Evolutionary conservation across 2,888 invertebrate genomes (phyloP).

Genomic region (Cryptophagus acutangulus): DNA sequence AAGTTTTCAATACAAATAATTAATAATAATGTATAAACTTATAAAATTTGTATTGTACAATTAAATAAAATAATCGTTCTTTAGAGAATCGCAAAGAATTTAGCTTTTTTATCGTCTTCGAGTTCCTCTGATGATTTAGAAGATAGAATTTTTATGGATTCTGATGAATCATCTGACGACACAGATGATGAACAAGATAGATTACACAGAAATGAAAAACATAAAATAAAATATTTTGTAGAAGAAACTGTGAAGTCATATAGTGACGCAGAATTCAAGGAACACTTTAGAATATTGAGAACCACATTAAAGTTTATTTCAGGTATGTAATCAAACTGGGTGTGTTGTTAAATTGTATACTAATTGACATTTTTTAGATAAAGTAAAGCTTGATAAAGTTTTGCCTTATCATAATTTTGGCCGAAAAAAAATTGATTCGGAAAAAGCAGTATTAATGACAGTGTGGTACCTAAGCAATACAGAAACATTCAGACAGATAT

Average conservation of each 20-base stretch:
- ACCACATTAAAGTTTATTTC: slow-evolving; percentile 11
- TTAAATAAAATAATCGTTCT: too few relatives aligned
- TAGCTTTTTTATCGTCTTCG: too few relatives aligned
- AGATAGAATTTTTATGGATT: too few relatives aligned
- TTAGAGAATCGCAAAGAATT: too few relatives aligned
- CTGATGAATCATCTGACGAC: too few relatives aligned
- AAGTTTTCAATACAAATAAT: too few relatives aligned
- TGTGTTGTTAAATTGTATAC: background rate
- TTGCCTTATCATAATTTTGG: slow-evolving; percentile 15
- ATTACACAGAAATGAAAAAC: too few relatives aligned
- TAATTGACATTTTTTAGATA: slow-evolving; percentile 13
- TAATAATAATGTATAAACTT: too few relatives aligned
- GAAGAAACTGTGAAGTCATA: slow-evolving; percentile 10
- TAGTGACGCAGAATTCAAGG: slow-evolving; percentile 15
- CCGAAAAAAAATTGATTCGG: slow-evolving; percentile 12
- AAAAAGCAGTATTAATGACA: slow-evolving; percentile 14
- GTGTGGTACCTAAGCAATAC: slow-evolving; percentile 21
- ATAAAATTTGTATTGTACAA: too few relatives aligned
- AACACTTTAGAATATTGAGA: slow-evolving; percentile 13
- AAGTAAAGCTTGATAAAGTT: slow-evolving; percentile 12
- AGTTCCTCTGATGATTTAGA: too few relatives aligned
- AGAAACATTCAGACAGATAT: slow-evolving; percentile 18
- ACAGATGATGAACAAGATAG: too few relatives aligned
- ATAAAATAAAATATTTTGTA: too few relatives aligned
- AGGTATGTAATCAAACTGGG: slow-evolving; percentile 3